A percentile compares a stretch with the other conserved stretches of the same genome.
These are phyloP conservation scores for Diceros bicornis DNA, from an alignment of 2,797 vertebrate species.

Conservation along the genomic window DNA sequence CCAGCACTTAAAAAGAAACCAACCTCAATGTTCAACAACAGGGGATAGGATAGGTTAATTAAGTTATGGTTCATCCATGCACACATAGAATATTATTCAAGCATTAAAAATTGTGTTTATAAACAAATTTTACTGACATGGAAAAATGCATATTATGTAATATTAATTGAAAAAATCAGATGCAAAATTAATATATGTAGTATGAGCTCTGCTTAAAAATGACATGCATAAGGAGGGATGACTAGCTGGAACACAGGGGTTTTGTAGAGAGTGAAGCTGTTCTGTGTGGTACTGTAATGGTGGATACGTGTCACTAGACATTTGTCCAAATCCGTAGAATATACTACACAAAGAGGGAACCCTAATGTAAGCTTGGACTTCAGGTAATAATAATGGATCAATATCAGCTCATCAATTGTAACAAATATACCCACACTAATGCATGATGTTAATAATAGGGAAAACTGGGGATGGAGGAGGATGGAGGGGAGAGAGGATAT, in stretches of 20 bases:
- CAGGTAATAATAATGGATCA: not conserved
- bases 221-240: not conserved
- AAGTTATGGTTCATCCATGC: not conserved
- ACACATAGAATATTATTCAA: not conserved
- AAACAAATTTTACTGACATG: conserved; percentile 39
- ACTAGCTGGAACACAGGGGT: not conserved
- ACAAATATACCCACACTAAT: not conserved
- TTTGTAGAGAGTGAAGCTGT: not conserved
- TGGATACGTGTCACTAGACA: not conserved
- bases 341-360: not conserved
- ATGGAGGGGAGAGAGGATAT: not conserved
- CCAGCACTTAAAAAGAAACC: not conserved
- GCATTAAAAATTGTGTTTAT: conserved; percentile 18
- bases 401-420: not conserved
- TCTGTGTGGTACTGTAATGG: not conserved
- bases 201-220: not conserved
- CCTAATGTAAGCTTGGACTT: not conserved
- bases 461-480: not conserved
- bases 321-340: not conserved
- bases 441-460: not conserved
- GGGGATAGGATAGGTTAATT: not conserved
- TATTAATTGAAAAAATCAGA: not conserved
- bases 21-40: not conserved
- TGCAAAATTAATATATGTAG: not conserved
- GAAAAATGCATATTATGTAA: conserved; percentile 51